A percentile compares a stretch with the other conserved stretches of the same genome.
These are phyloP conservation scores for Blastobasis adustella DNA, from an alignment of 2,888 invertebrate genomes.

Conservation along the genomic window DNA sequence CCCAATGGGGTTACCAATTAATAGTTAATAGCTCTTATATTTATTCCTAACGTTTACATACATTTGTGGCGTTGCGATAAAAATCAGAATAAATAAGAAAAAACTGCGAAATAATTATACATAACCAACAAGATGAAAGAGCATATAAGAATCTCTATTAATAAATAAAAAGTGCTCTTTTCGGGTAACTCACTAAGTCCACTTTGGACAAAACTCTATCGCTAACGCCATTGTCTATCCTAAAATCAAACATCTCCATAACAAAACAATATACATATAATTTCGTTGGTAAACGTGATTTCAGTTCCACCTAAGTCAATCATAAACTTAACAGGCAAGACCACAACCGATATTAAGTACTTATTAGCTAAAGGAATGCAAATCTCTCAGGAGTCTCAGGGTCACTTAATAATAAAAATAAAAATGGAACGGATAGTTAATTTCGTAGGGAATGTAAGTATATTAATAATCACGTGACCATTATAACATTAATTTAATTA, in stretches of 20 bases:
- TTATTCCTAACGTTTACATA: constrained; percentile 31
- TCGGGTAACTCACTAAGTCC: constrained; percentile 71
- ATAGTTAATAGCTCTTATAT: constrained; percentile 63
- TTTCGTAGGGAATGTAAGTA: too few relatives aligned
- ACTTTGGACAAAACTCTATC: constrained; percentile 40
- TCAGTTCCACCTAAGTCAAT: constrained; percentile 67
- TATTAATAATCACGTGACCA: not conserved
- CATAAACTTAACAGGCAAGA: constrained; percentile 76
- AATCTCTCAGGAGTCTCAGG: constrained; percentile 34
- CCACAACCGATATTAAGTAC: constrained; percentile 77
- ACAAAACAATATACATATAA: constrained; percentile 24
- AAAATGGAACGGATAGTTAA: constrained; percentile 44
- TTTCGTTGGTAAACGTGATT: constrained; percentile 74
- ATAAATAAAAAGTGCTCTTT: constrained; percentile 62
- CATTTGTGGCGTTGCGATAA: constrained; percentile 52
- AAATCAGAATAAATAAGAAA: constrained; percentile 41
- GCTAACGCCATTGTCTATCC: constrained; percentile 25
- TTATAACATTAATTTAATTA: not conserved
- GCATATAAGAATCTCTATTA: constrained; percentile 60
- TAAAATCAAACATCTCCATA: not conserved
- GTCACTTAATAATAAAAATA: constrained; percentile 18
- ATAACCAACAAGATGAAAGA: constrained; percentile 62
- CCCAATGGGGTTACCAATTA: constrained; percentile 71
- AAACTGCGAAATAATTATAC: constrained; percentile 41
- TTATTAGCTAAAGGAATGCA: constrained; percentile 72